Evolutionary conservation across 2,888 invertebrate genomes (phyloP), one percentile per base, ranked within the genome.

Genomic region (Arrhopalites spinosus): DNA sequence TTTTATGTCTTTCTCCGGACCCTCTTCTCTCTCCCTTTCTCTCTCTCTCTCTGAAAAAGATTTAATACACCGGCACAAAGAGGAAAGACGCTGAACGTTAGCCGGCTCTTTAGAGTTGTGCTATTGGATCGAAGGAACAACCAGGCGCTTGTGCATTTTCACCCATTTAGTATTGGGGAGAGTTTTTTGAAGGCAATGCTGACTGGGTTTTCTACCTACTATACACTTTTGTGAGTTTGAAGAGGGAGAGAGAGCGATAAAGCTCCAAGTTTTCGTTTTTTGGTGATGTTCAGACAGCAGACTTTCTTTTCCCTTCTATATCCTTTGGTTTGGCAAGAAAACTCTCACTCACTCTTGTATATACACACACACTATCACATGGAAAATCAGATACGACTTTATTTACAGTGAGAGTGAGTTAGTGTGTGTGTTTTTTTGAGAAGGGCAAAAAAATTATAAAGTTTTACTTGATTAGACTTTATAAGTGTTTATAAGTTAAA

Each of bases 141-240:
- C 67, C 73, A 73, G 80, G 79, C 79, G 79, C 80, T 80, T 80
- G 79, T 79, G 79, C 79, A 80, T 79, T 64, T 73, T 70, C 59
- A 27, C 23, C 70, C 70, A 36, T 71, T 36, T 71, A 45, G 61
- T 36, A 36, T 36, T 3, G 36, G 36, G 67, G 67, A 68, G 67
- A 68, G 67, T 20, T 45, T 7, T 25, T 1, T 15, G 15, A 66
- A 61, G 3, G 36, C 11, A 36, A 36, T 36, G 36, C 36, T 36
- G 36, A 36, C 36, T 36, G 36, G 36, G 5, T 36, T 36, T 36
- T 3, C 36, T 36, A n/a, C n/a, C n/a, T n/a, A n/a, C n/a, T n/a
- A n/a, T n/a, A 36, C 36, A 36, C 36, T 36, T 36, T 3, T 36
- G 36, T 36, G 36, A 36, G 36, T 36, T 36, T 36, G 36, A 11